Conservation (phyloP, 2,797 vertebrate species). For the Paramormyrops hopkinsi region DNA sequence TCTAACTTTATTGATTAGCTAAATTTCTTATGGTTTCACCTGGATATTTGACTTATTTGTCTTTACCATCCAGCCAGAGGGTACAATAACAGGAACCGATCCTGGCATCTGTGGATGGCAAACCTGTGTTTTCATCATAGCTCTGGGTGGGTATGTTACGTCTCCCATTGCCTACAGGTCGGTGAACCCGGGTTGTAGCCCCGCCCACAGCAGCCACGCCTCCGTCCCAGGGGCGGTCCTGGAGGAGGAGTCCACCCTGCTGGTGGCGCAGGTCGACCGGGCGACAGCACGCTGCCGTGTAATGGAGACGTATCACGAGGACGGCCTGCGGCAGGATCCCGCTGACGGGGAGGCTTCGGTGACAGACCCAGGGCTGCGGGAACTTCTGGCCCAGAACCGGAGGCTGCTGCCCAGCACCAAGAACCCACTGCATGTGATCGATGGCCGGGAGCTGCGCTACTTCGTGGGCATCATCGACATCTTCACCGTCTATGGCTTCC, state of each 20-base stretch:
- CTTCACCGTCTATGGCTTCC: slow-evolving; percentile 59
- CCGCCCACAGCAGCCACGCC: slow-evolving; percentile 20
- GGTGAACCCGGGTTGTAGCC: slow-evolving; percentile 34
- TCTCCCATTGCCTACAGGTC: slow-evolving; percentile 44
- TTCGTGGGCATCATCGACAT: slow-evolving; percentile 71
- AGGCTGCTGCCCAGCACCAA: slow-evolving; percentile 56
- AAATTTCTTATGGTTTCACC: background rate
- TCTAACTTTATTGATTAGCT: background rate
- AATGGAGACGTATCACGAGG: background rate
- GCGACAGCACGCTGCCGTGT: slow-evolving; percentile 20
- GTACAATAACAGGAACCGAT: background rate
- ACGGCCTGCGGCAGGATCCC: background rate
- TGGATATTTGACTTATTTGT: background rate
- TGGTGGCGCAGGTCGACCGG: slow-evolving; percentile 14
- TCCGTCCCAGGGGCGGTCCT: slow-evolving; percentile 31
- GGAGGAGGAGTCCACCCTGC: slow-evolving; percentile 3
- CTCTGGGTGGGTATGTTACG: background rate
- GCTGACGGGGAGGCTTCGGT: background rate
- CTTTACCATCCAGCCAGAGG: background rate
- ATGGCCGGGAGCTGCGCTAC: slow-evolving; percentile 59
- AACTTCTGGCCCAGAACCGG: slow-evolving; percentile 49
- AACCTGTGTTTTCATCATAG: background rate
- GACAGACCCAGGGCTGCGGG: slow-evolving; percentile 26
- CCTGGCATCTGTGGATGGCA: background rate
- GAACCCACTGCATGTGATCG: slow-evolving; percentile 64